These are phyloP conservation scores for Proteles cristata DNA, from an alignment of 2,113 vertebrate genomes.

Conservation along the genomic window DNA sequence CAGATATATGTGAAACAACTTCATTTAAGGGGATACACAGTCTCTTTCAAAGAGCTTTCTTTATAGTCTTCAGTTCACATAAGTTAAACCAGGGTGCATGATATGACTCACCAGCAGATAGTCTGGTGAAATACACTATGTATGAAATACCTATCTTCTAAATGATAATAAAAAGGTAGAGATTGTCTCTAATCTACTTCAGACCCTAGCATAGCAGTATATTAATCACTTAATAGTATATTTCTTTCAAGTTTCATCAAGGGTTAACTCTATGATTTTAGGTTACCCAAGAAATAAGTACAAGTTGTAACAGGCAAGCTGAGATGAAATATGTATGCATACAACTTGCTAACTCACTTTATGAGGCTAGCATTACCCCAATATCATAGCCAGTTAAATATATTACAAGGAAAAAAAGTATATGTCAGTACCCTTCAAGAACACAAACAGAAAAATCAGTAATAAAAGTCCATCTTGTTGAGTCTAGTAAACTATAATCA, in stretches of 20 bases:
- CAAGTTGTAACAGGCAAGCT: not conserved
- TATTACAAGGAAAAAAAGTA: not conserved
- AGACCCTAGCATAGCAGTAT: not conserved
- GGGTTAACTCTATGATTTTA: not conserved
- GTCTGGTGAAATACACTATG: not conserved
- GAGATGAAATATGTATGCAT: not conserved
- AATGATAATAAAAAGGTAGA: not conserved
- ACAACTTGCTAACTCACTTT: not conserved
- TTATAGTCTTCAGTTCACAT: not conserved
- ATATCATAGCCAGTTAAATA: not conserved
- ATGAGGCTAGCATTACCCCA: not conserved
- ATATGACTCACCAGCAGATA: not conserved
- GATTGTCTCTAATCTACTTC: not conserved
- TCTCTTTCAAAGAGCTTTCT: not conserved
- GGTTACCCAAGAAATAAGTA: not conserved
- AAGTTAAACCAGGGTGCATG: not conserved
- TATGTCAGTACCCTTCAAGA: not conserved
- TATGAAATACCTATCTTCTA: not conserved
- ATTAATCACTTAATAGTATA: not conserved
- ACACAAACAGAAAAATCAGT: not conserved
- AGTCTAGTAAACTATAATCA: not conserved
- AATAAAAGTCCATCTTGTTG: not conserved
- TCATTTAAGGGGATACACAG: not conserved
- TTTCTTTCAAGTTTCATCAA: not conserved
- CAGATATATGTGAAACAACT: not conserved